phyloP scores from a whole-genome alignment of 2,888 invertebrate species.

The Drosophila borealis region DNA sequence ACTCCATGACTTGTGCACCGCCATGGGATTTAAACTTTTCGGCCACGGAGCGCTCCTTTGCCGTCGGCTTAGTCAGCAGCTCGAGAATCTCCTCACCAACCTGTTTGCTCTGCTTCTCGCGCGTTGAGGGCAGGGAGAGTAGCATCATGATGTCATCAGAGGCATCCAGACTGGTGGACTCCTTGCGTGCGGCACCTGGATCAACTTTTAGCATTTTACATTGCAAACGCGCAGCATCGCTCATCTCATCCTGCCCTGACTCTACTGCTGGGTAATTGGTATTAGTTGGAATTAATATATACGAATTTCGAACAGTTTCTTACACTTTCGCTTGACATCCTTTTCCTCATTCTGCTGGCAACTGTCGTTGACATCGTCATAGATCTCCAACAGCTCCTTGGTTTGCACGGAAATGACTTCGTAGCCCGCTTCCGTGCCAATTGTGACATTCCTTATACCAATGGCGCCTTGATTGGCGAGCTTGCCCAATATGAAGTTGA shows the following conservation, averaged over 20 bases:
- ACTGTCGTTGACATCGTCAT: conserved; percentile 83
- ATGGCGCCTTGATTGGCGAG: conserved; percentile 88
- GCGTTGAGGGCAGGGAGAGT: conserved; percentile 90
- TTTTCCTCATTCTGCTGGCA: conserved; percentile 83
- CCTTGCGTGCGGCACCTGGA: conserved; percentile 65
- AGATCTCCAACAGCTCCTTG: conserved; percentile 79
- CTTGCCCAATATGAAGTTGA: conserved; percentile 91
- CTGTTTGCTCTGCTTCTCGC: conserved; percentile 97
- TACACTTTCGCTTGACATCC: conserved; percentile 85
- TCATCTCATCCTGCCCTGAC: conserved; percentile 54
- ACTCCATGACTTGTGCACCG: conserved; percentile 96
- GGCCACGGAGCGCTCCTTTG: conserved; percentile 97
- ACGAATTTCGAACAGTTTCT: conserved; percentile 35
- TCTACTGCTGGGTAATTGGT: conserved; percentile 53
- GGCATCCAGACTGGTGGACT: conserved; percentile 83
- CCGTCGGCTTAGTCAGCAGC: conserved; percentile 96
- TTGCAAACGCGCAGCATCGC: conserved; percentile 65
- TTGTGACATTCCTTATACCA: conserved; percentile 83
- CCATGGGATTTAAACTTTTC: conserved; percentile 98
- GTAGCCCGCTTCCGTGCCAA: conserved; percentile 83
- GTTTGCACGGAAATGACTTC: conserved; percentile 84
- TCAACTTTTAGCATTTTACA: conserved; percentile 75
- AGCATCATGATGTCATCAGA: conserved; percentile 90
- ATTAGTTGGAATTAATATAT: not conserved
- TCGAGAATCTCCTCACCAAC: conserved; percentile 98